Conservation (phyloP, 92 coral and sea anemone species). For the Phenganax marumi region DNA sequence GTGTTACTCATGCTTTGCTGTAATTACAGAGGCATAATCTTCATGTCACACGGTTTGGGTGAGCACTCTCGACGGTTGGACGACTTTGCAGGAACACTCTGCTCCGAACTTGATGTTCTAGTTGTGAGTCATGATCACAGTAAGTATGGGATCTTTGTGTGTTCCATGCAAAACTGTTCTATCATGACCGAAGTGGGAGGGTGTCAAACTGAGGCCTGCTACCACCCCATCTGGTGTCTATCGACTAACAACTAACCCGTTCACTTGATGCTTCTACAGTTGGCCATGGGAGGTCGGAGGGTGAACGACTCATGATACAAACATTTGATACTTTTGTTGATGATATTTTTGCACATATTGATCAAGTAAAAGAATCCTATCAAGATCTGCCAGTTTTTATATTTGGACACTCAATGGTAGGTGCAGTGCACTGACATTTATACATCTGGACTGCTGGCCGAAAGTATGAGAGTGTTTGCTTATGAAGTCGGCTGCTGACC, state of each 20-base stretch:
- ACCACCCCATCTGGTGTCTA: not conserved
- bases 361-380: conserved; percentile 58
- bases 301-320: conserved; percentile 75
- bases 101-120: conserved; percentile 70
- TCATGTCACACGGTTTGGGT: conserved; percentile 81
- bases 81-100: conserved; percentile 63
- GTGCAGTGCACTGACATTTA: no score
- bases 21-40: conserved; percentile 68
- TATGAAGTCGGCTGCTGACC: no score
- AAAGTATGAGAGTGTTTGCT: no score
- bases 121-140: conserved; percentile 90
- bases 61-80: conserved; percentile 77
- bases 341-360: conserved; percentile 81
- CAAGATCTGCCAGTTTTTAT: conserved; percentile 71
- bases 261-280: conserved; percentile 48
- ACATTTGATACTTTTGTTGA: conserved; percentile 61
- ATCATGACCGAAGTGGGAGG: not conserved
- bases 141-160: conserved; percentile 21
- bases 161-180: not conserved
- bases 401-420: conserved; percentile 95
- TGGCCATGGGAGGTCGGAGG: conserved; percentile 92
- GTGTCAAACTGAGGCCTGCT: not conserved
- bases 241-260: no score
- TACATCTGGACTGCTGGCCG: no score
- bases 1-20: not conserved